These are phyloP conservation scores for Liparis tanakae DNA, from an alignment of 2,797 vertebrate species.

Conservation along the genomic window DNA sequence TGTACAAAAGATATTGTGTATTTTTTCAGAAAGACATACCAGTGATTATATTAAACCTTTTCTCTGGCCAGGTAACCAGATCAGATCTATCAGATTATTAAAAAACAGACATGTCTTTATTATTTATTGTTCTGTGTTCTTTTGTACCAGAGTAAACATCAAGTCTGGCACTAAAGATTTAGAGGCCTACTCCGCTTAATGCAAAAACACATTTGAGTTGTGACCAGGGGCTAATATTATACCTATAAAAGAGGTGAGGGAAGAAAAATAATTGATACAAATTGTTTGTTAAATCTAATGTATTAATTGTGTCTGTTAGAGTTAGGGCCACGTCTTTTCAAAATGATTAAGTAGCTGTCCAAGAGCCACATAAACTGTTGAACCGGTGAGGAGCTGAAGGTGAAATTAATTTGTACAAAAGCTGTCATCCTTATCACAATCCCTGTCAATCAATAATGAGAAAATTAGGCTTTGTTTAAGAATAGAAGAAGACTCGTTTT, in stretches of 20 bases:
- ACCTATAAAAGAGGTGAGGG: slow-evolving; percentile 40
- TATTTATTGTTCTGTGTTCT: slow-evolving; percentile 34
- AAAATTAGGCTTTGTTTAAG: background rate
- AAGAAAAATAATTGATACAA: slow-evolving; percentile 37
- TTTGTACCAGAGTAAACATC: slow-evolving; percentile 11
- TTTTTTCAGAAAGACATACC: background rate
- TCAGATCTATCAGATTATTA: background rate
- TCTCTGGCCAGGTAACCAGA: background rate
- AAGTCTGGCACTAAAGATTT: slow-evolving; percentile 25
- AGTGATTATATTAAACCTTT: background rate
- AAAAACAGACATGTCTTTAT: background rate
- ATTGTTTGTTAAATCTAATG: slow-evolving; percentile 38
- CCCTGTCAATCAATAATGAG: background rate
- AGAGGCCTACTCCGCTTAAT: slow-evolving; percentile 33
- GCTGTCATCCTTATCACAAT: background rate
- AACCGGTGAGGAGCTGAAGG: background rate
- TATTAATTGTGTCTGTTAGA: slow-evolving; percentile 16
- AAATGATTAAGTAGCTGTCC: slow-evolving; percentile 15
- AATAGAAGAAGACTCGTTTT: background rate
- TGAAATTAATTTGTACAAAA: background rate
- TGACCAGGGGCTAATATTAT: slow-evolving; percentile 34
- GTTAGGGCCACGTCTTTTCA: background rate
- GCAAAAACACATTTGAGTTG: slow-evolving; percentile 30
- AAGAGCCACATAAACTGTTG: background rate
- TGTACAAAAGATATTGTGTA: background rate